Base-by-base conservation (phyloP, 2,113 vertebrate species). In the Dolichotis patagonum region DNA sequence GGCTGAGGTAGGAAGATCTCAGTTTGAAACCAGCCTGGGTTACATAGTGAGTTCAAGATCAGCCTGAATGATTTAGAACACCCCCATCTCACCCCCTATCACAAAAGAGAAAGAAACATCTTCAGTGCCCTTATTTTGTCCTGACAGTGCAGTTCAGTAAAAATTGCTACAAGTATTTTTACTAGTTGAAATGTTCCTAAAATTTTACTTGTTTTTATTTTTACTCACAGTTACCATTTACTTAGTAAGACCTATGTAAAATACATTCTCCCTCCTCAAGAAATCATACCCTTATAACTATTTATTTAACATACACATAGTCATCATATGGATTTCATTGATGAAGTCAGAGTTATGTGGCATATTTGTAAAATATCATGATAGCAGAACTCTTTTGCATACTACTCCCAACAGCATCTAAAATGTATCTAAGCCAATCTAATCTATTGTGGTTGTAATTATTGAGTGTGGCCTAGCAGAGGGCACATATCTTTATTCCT, bases 201-300 rank as follows among this genome's bases (percentile, higher is more conserved):
- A 41, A 65, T 52, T 91, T 96, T 89, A 35, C 41, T 84, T 28
- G 46, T 56, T 5, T 46, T 63, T 63, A 78, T 78, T 49, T 85
- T 46, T 73, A 43, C 38, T 90, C 32, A 86, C 22, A 73, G 22
- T 89, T 80, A 26, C 4, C 69, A 24, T 95, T 87, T 86, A 80
- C 93, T 65, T 88, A 54, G 85, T 49, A 90, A 93, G 89, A 73
- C 3, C 54, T 41, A 14, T 75, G 26, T 75, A 86, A 88, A 96
- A 65, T 75, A 1, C 56, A 41, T 32, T 94, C 22, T 80, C 24
- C 32, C 4, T 85, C 49, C 49, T 63, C 63, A 13, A 63, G 30
- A 63, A 85, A 81, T 84, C 41, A 20, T 81, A 65, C 43, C 24
- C 43, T 56, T 67, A 49, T 22, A 56, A 26, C 3, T 88, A 17